Percentiles rank a stretch among this genome's conserved stretches.
Conservation (phyloP, 2,888 invertebrate species). For the Erpobdella octoculata region DNA sequence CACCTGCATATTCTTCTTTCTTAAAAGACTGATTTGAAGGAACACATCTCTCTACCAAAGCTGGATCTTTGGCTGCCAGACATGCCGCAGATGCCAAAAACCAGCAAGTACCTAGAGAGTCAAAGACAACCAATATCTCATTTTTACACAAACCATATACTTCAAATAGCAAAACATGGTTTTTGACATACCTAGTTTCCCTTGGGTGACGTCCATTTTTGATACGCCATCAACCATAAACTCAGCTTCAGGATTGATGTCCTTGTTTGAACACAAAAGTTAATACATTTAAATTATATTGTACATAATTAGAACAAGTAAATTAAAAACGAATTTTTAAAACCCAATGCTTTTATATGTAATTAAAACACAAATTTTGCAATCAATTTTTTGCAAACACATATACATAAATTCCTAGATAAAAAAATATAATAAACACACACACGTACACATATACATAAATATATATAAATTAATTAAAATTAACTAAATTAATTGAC, state of each 20-base stretch:
- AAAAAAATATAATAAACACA: no score
- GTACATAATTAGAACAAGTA: no score
- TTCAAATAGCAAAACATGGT: neutral
- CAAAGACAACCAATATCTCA: neutral
- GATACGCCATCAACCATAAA: constrained; percentile 86
- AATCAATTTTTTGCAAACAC: no score
- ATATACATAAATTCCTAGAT: no score
- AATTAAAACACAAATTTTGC: no score
- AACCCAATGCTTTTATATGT: no score
- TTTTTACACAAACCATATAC: neutral
- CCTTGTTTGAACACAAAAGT: constrained; percentile 56
- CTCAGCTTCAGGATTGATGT: constrained; percentile 69
- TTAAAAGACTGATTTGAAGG: constrained; percentile 87
- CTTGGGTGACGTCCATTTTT: constrained; percentile 91
- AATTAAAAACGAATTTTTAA: no score
- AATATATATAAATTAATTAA: no score
- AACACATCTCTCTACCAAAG: constrained; percentile 85
- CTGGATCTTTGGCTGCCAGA: constrained; percentile 69
- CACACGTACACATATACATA: no score
- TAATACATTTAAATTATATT: neutral
- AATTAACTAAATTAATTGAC: no score
- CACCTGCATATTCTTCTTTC: constrained; percentile 70
- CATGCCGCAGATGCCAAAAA: constrained; percentile 86
- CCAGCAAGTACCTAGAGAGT: constrained; percentile 75
- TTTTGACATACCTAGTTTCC: constrained; percentile 65